phyloP scores from a whole-genome alignment of 2,797 vertebrate genomes.

The Bufotes viridis region DNA sequence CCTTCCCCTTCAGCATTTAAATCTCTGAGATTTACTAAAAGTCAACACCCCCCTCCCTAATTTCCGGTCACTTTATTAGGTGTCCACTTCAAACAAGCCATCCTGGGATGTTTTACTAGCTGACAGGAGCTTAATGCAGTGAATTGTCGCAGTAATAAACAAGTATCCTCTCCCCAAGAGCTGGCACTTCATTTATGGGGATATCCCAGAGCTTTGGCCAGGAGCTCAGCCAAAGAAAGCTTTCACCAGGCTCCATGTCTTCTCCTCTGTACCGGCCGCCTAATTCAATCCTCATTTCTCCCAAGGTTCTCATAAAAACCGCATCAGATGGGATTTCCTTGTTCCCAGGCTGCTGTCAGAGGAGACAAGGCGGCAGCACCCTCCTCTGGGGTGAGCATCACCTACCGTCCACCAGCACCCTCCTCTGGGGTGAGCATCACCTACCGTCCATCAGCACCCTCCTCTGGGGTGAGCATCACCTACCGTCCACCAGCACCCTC shows the following conservation, averaged over 20 bases:
- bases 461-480: too few relatives aligned
- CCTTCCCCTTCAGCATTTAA: not conserved
- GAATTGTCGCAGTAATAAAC: not conserved
- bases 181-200: constrained; percentile 1
- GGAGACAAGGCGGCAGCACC: not conserved
- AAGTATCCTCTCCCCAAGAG: constrained; percentile 4
- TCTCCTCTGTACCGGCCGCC: constrained; percentile 40
- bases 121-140: not conserved
- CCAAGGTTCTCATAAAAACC: constrained; percentile 54
- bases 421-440: too few relatives aligned
- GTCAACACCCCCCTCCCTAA: not conserved
- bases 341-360: constrained; percentile 33
- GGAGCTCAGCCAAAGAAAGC: constrained; percentile 23
- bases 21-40: not conserved
- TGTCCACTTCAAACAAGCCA: not conserved
- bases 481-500: not conserved
- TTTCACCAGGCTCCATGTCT: constrained; percentile 42
- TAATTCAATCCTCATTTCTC: constrained; percentile 61
- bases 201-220: not conserved
- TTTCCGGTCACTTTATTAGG: constrained; percentile 22
- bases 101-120: not conserved
- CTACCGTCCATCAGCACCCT: too few relatives aligned
- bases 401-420: too few relatives aligned
- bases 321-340: constrained; percentile 47
- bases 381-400: not conserved